phyloP scores from a whole-genome alignment of 2,113 vertebrate genomes.

The Brachyhypopomus gauderio region DNA sequence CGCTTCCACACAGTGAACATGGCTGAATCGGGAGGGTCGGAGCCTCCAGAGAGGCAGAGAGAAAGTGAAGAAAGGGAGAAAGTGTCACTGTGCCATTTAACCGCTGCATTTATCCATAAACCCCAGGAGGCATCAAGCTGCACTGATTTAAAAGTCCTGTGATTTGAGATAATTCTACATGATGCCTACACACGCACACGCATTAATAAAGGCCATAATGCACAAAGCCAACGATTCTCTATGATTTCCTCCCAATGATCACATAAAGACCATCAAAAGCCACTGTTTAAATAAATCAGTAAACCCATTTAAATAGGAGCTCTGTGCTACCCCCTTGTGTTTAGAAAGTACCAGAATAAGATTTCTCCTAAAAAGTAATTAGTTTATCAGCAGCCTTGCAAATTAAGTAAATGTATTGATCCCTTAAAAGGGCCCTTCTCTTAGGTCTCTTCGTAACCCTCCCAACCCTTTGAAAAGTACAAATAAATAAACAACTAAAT shows the following conservation, averaged over 20 bases:
- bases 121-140: neutral
- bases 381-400: too few species aligned
- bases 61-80: neutral
- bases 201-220: neutral
- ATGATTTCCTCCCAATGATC: neutral
- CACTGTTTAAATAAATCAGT: neutral
- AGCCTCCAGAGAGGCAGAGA: neutral
- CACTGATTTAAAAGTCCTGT: too few species aligned
- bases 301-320: neutral
- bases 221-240: neutral
- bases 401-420: too few species aligned
- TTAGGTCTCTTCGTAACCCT: too few species aligned
- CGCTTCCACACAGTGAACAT: neutral
- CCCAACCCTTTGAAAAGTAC: too few species aligned
- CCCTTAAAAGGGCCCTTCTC: too few species aligned
- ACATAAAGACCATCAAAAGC: neutral
- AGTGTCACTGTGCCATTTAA: neutral
- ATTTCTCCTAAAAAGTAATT: neutral
- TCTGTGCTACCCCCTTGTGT: conserved; percentile 22
- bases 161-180: neutral
- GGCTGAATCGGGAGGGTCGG: neutral
- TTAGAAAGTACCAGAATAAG: neutral
- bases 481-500: too few species aligned
- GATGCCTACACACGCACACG: neutral
- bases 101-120: neutral